These are phyloP conservation scores for Agriopis leucophaearia DNA, from an alignment of 2,888 invertebrate genomes.

Conservation along the genomic window DNA sequence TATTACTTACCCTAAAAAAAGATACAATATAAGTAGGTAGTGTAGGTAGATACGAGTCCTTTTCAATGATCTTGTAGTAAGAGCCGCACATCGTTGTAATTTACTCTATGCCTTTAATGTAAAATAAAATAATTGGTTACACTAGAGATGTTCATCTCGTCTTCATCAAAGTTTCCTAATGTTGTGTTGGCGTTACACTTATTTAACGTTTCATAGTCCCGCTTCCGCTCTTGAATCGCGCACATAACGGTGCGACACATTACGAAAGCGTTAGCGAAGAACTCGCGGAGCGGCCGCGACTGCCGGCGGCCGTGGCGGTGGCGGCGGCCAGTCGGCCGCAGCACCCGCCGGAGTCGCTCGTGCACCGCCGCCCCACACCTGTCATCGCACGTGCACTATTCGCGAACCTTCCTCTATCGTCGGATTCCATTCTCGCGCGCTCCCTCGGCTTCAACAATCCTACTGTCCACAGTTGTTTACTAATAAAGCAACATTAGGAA, in stretches of 20 bases:
- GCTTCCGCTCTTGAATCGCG: constrained; percentile 47
- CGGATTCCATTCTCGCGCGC: background rate
- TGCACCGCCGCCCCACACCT: constrained; percentile 62
- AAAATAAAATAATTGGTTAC: too few species aligned
- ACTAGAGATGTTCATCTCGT: too few species aligned
- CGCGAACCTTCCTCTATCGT: constrained; percentile 13
- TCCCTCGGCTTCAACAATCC: constrained; percentile 4
- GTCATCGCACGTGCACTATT: constrained; percentile 38
- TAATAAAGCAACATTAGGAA: constrained; percentile 15
- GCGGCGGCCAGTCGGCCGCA: constrained; percentile 44
- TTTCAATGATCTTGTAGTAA: too few species aligned
- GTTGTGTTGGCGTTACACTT: background rate
- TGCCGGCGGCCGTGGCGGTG: constrained; percentile 47
- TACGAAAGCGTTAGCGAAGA: constrained; percentile 69
- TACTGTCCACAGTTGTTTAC: constrained; percentile 21
- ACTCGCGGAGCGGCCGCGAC: constrained; percentile 51
- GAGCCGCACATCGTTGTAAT: too few species aligned
- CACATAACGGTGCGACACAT: constrained; percentile 57
- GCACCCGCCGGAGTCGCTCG: constrained; percentile 60
- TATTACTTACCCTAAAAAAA: background rate
- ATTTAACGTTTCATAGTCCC: constrained; percentile 6
- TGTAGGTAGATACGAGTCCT: background rate
- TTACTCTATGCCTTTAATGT: background rate
- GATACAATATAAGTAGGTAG: background rate
- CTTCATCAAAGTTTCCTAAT: too few species aligned